These are phyloP conservation scores for Callaeas wilsoni DNA, from an alignment of 2,113 vertebrate species.

Conservation along the genomic window DNA sequence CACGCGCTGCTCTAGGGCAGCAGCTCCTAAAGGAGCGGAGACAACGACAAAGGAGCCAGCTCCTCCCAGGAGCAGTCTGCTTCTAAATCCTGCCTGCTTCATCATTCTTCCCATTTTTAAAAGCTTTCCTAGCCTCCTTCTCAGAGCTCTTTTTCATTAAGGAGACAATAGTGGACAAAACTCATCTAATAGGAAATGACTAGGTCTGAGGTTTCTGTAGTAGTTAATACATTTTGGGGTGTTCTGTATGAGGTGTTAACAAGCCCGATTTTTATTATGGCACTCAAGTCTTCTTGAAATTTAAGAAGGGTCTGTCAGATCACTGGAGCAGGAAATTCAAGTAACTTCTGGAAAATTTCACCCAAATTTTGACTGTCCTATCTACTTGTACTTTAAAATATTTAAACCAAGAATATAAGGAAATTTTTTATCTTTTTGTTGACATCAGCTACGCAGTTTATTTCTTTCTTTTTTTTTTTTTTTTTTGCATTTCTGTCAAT, in stretches of 20 bases:
- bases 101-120: neutral
- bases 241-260: neutral
- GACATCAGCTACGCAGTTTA: neutral
- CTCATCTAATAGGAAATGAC: neutral
- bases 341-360: neutral
- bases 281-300: neutral
- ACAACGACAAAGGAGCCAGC: neutral
- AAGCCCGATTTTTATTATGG: neutral
- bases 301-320: neutral
- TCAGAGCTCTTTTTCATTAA: neutral
- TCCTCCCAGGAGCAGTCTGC: neutral
- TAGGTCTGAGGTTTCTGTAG: neutral
- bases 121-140: neutral
- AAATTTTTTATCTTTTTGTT: neutral
- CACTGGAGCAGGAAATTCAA: neutral
- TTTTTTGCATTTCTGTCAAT: neutral
- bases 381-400: neutral
- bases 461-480: neutral
- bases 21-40: neutral
- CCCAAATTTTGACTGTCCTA: neutral
- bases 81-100: neutral
- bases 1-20: neutral
- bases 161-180: neutral
- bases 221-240: neutral
- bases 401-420: neutral